Base-by-base conservation (phyloP, 2,797 vertebrate species). In the Hydrocynus forskahlii region DNA sequence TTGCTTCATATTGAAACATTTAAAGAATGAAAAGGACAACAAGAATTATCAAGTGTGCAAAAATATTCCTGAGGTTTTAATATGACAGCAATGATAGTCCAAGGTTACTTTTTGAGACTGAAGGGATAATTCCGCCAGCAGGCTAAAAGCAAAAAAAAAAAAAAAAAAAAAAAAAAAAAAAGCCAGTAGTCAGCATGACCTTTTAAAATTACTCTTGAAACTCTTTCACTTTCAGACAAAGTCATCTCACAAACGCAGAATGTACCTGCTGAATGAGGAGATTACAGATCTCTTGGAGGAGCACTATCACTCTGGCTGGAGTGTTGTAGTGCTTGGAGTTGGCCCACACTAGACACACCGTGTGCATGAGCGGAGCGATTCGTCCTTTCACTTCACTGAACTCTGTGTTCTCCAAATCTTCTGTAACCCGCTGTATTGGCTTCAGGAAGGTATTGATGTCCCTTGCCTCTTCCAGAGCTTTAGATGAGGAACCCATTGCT, bases 241-340 rank as follows among this genome's bases (percentile, higher is more conserved):
- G 50, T 50, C 23, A 57, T 13, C 23, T 59, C 14, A 45, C 7
- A 19, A 14, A 9, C 71, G n/a, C n/a, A 38, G 48, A 40, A 54
- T 62, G 48, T 67, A 97, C 96, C 94, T 95, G 94, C 72, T 97
- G 95, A n/a, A 97, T 93, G 86, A 99, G 94, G 13, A 99, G 95
- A 91, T 96, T 97, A 91, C 96, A 96, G 76, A 93, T 94, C 88
- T 97, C 96, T 85, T 95, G 96, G 52, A 99, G 94, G 76, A 99
- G 93, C 76, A 97, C 94, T 0, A 95, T 94, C 35, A 99, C 81
- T 75, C 95, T 89, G 5, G 89, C 75, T 0, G 96, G 95, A 67
- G 88, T 89, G 70, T 86, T 93, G 92, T 97, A 99, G 91, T 95
- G 92, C 84, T 87, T 91, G 82, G 93, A 98, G 21, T 91, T 95